Percentiles rank a stretch among this genome's conserved stretches.
phyloP scores from a whole-genome alignment of 2,113 vertebrate species.

The Microcebus lehilahytsara region DNA sequence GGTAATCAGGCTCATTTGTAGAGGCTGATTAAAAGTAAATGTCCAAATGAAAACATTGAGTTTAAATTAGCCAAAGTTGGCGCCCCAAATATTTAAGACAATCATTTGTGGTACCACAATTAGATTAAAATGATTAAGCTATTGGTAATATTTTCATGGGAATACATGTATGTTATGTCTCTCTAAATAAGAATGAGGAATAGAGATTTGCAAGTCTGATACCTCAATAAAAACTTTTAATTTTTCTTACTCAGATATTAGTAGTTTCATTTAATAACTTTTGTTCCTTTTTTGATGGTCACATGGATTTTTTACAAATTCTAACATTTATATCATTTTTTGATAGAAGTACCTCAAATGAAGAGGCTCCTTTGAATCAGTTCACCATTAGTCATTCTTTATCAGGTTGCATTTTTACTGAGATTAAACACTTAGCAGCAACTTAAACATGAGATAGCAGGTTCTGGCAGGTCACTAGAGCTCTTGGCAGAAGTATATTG shows the following conservation, averaged over 20 bases:
- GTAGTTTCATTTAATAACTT: background rate
- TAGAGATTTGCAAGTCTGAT: background rate
- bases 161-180: background rate
- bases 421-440: background rate
- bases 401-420: background rate
- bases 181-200: slow-evolving; percentile 7
- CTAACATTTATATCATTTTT: background rate
- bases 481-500: background rate
- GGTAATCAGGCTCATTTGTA: slow-evolving; percentile 76
- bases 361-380: background rate
- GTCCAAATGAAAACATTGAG: slow-evolving; percentile 63
- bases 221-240: background rate
- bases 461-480: background rate
- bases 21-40: slow-evolving; percentile 82
- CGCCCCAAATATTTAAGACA: slow-evolving; percentile 71
- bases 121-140: slow-evolving; percentile 66
- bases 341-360: background rate
- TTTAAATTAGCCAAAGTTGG: slow-evolving; percentile 74
- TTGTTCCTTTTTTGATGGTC: background rate
- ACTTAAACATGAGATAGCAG: background rate
- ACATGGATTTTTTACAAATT: background rate
- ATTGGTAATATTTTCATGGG: slow-evolving; percentile 21
- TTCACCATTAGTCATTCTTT: background rate
- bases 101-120: slow-evolving; percentile 56
- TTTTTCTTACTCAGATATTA: slow-evolving; percentile 24